A percentile compares a stretch with the other conserved stretches of the same genome.
phyloP scores from a whole-genome alignment of 2,888 invertebrate genomes.

The Teinopalpus imperialis region DNA sequence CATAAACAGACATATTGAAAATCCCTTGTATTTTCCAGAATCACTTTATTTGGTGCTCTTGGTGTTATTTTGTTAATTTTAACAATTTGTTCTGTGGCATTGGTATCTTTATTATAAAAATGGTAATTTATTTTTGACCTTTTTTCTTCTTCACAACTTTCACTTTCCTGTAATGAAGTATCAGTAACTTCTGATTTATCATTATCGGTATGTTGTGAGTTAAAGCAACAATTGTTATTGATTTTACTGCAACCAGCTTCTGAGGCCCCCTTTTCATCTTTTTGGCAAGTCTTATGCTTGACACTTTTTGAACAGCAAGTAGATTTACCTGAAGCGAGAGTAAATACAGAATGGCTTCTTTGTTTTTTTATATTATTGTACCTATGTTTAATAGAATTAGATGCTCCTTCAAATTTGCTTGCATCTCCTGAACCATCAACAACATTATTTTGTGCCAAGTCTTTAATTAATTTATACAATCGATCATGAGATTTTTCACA shows the following conservation, averaged over 20 bases:
- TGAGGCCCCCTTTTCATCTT: conserved; percentile 41
- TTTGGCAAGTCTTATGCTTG: conserved; percentile 49
- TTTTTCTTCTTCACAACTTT: conserved; percentile 37
- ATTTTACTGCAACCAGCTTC: conserved; percentile 45
- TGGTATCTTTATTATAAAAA: not conserved
- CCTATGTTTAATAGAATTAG: conserved; percentile 43
- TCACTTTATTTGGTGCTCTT: conserved; percentile 26
- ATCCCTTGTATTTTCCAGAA: conserved; percentile 33
- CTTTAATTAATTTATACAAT: conserved; percentile 65
- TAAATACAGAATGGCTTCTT: conserved; percentile 71
- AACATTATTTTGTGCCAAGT: conserved; percentile 69
- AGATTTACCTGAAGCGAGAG: conserved; percentile 64
- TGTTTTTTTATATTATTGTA: conserved; percentile 44
- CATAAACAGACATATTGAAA: conserved; percentile 63
- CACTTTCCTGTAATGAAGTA: conserved; percentile 62
- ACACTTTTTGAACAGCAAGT: conserved; percentile 46
- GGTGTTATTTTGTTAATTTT: conserved; percentile 33
- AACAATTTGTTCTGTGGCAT: conserved; percentile 22
- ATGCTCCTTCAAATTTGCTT: conserved; percentile 64
- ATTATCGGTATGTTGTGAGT: conserved; percentile 41
- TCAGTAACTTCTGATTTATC: conserved; percentile 49
- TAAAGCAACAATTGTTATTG: conserved; percentile 54
- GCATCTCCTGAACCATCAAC: conserved; percentile 75
- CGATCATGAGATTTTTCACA: conserved; percentile 47
- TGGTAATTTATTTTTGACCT: conserved; percentile 22